Conservation (phyloP, 2,113 vertebrate genomes). For the Rhabdomys dilectus region DNA sequence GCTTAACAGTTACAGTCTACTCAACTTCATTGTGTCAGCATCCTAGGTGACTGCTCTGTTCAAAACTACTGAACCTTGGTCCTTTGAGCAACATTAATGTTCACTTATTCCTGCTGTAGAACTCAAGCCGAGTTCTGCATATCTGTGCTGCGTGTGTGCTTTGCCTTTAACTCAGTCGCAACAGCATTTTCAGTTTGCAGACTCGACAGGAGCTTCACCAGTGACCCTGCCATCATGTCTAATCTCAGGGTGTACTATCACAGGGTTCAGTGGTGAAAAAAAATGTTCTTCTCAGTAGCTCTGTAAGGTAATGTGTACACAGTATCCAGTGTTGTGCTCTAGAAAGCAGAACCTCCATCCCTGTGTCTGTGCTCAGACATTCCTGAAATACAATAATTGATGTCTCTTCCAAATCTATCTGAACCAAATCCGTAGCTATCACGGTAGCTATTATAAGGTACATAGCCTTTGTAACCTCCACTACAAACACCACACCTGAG, state of each 20-base stretch:
- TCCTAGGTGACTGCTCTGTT: not conserved
- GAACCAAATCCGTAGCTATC: not conserved
- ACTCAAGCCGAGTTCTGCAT: conserved; percentile 96
- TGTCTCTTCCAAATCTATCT: not conserved
- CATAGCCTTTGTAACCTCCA: not conserved
- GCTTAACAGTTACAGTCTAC: not conserved
- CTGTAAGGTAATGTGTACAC: not conserved
- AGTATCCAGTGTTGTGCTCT: not conserved
- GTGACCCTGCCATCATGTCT: not conserved
- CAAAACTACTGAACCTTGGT: not conserved
- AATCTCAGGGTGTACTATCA: not conserved
- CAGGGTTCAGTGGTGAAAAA: not conserved
- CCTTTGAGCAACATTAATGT: not conserved
- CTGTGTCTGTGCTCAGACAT: not conserved
- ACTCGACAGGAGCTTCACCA: not conserved
- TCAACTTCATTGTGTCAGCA: not conserved
- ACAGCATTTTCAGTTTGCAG: not conserved
- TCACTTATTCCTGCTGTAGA: conserved; percentile 95
- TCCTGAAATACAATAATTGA: not conserved
- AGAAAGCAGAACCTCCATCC: conserved; percentile 51
- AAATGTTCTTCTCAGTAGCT: not conserved
- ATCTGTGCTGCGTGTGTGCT: not conserved
- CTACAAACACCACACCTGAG: not conserved
- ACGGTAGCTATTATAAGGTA: not conserved
- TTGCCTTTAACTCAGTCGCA: not conserved